Base-by-base conservation (phyloP, 2,113 vertebrate genomes). In the Trematomus loennbergii region DNA sequence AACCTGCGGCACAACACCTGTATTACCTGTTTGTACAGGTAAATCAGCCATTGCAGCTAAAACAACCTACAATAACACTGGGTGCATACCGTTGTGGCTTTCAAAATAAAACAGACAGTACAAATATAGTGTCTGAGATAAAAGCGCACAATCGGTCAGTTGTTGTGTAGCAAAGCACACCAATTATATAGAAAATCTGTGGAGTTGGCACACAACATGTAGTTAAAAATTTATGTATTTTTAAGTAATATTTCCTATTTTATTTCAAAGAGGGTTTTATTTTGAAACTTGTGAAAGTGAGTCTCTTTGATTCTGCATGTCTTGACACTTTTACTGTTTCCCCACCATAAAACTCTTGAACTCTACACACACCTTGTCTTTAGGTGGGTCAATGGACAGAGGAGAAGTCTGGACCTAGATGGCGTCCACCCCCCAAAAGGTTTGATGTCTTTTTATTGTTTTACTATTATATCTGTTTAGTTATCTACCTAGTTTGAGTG, bases 341-440 rank as follows among this genome's bases (percentile, higher is more conserved):
- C 22, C 82, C 55, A 84, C 78, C 66, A 74, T 15, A 57, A 52
- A 48, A 33, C 22, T 11, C 20, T 29, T 12, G 1, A n/a, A 6
- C 18, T 43, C 3, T 2, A 55, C 18, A 36, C 60, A 75, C 72
- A 55, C 66, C 49, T 79, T 60, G 0, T 11, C 12, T 45, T 13
- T 5, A 76, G 68, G 83, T 81, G 66, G 16, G 52, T 63, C n/a
- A 25, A 54, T 53, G 22, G 52, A 54, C 49, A 29, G 76, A 62
- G 78, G 78, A 85, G 40, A 63, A 52, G 33, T 65, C 66, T 50
- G 85, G 83, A 71, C 63, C 29, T 22, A 11, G 9, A 94, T 94
- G 91, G 82, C 86, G 40, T 84, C 68, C 85, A 43, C 11, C 1
- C 57, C 57, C 66, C 9, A 12, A 78, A 59, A 92, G 91, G 93